These are phyloP conservation scores for Hippopotamus amphibius DNA, from an alignment of 2,113 vertebrate species.

Conservation along the genomic window DNA sequence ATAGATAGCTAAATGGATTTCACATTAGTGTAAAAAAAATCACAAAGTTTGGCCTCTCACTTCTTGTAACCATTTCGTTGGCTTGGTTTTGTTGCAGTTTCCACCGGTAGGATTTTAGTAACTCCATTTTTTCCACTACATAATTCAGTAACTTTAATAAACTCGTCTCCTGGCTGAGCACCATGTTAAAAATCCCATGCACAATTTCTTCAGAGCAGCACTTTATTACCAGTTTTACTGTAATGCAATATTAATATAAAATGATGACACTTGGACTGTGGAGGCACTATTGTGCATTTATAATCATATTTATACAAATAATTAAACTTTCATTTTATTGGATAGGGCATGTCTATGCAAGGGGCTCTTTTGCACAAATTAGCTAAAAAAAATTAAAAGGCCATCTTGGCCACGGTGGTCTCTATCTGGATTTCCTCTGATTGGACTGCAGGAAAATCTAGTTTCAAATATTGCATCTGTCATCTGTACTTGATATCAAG, in stretches of 20 bases:
- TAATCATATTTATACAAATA: slow-evolving; percentile 85
- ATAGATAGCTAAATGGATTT: slow-evolving; percentile 45
- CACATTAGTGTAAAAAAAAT: slow-evolving; percentile 9
- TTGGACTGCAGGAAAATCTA: slow-evolving; percentile 76
- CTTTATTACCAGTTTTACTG: slow-evolving; percentile 82
- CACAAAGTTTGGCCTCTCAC: slow-evolving; percentile 25
- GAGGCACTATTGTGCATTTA: slow-evolving; percentile 69
- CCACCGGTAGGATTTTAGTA: slow-evolving; percentile 78
- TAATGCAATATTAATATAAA: slow-evolving; percentile 83
- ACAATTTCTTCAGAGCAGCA: slow-evolving; percentile 74
- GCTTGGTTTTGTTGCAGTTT: slow-evolving; percentile 74
- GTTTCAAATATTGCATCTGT: slow-evolving; percentile 84
- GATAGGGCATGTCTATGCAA: slow-evolving; percentile 61
- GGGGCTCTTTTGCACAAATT: slow-evolving; percentile 75
- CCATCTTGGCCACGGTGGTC: background rate
- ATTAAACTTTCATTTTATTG: slow-evolving; percentile 81
- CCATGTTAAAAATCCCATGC: slow-evolving; percentile 76
- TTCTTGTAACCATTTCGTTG: slow-evolving; percentile 77
- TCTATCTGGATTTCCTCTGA: slow-evolving; percentile 66
- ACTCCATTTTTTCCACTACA: slow-evolving; percentile 79
- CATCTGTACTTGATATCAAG: slow-evolving; percentile 85
- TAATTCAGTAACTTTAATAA: slow-evolving; percentile 83
- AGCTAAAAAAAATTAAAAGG: slow-evolving; percentile 56
- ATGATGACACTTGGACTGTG: slow-evolving; percentile 68
- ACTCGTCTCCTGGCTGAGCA: slow-evolving; percentile 59